These are phyloP conservation scores for Phymorhynchus buccinoides DNA, from an alignment of 1,140 invertebrate genomes.

Conservation along the genomic window DNA sequence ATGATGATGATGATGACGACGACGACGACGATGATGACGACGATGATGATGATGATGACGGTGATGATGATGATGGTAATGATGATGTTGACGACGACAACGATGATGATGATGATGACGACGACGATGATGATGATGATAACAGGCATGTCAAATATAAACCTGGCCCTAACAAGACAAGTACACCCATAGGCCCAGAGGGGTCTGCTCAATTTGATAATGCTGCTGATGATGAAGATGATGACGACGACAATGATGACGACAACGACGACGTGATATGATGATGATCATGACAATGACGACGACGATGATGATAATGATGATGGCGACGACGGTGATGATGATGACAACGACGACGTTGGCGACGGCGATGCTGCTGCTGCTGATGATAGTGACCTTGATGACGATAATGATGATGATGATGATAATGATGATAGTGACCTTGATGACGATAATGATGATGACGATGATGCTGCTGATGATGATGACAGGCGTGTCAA, in stretches of 20 bases:
- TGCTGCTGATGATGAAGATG: neutral
- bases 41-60: constrained; percentile 33
- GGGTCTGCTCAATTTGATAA: no score
- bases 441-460: no score
- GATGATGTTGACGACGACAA: neutral
- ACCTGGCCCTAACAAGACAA: no score
- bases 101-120: neutral
- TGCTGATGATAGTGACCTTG: constrained; percentile 39
- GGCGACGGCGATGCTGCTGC: constrained; percentile 39
- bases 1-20: constrained; percentile 27
- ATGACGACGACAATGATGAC: neutral
- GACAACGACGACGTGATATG: neutral
- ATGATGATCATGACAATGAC: constrained; percentile 27
- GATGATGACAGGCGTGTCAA: constrained; percentile 14
- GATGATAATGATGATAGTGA: no score
- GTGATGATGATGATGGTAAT: constrained; percentile 18
- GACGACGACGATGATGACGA: constrained; percentile 34
- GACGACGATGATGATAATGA: constrained; percentile 36
- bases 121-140: no score
- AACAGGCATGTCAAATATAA: neutral
- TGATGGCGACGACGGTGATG: constrained; percentile 36
- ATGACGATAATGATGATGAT: constrained; percentile 42
- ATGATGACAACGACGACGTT: constrained; percentile 40
- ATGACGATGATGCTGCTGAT: no score
- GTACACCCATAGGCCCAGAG: no score